Base-by-base conservation (phyloP, 2,797 vertebrate genomes). In the Lacerta viridis region DNA sequence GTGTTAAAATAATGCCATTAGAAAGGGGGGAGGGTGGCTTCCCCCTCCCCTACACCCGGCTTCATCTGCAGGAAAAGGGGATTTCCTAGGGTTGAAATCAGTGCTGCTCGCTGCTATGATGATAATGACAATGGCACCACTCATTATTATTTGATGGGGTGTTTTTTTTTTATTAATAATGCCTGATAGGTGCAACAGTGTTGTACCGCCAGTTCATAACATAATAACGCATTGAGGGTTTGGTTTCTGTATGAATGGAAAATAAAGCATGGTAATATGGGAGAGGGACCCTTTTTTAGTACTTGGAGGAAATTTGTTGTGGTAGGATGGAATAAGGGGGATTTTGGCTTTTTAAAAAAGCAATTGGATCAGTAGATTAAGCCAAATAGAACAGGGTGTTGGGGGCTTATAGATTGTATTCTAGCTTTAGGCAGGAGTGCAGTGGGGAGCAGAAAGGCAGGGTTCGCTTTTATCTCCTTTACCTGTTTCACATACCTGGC, bases 1-100 rank as follows among this genome's bases (percentile, higher is more conserved):
- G 50, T 84, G 78, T 66, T 80, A 80, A 79, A 50, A 84, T 64
- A 43, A 85, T 74, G 50, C n/a, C 25, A n/a, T 81, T 74, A 18
- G 36, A 84, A 50, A 55, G 50, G 50, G 50, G 50, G 50, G 50
- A 55, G 13, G 50, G 18, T 3, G n/a, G 17, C 50, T 33, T 33
- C 46, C 66, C n/a, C 29, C 23, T 50, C 9, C 75, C 68, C 74
- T 69, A 17, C 36, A 46, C 9, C 59, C 29, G 61, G 13, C n/a
- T 80, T 50, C 20, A 27, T 66, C 36, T 80, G 25, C 25, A 85
- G 78, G n/a, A 80, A 74, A 85, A 55, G 77, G 55, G 23, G 27
- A 89, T 85, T 68, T 81, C 61, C 23, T 75, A 72, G 83, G 68
- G 50, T 17, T 85, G 23, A 74, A 74, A 25, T 50, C 4, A 46